Conservation (phyloP, 64 coral and sea anemone species). For the Exaiptasia diaphana region DNA sequence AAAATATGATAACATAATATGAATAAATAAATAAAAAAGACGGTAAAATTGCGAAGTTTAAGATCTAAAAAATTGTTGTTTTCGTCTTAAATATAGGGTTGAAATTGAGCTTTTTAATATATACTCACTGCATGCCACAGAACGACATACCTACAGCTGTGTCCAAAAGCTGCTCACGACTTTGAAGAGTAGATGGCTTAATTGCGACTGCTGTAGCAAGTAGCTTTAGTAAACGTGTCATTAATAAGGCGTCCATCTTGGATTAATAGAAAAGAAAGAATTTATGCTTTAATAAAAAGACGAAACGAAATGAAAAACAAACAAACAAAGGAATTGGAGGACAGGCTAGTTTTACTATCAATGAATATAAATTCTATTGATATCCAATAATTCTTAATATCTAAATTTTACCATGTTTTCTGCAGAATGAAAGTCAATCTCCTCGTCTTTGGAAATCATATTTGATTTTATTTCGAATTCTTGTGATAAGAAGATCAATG, state of each 20-base stretch:
- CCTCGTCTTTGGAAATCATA: neutral
- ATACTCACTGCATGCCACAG: neutral
- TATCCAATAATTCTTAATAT: too few species aligned
- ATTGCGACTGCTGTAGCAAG: neutral
- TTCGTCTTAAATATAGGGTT: too few species aligned
- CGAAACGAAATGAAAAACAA: too few species aligned
- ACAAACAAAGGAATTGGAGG: too few species aligned
- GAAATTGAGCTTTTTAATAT: too few species aligned
- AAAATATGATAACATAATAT: neutral
- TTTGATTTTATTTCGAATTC: conserved; percentile 1
- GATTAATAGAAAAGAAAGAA: neutral
- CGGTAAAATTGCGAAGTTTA: neutral
- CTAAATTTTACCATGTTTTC: conserved; percentile 14
- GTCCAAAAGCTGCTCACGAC: neutral
- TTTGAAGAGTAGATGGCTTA: neutral
- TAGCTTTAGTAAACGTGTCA: neutral
- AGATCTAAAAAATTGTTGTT: neutral
- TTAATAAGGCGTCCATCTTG: neutral
- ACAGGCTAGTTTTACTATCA: too few species aligned
- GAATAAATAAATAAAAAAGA: neutral
- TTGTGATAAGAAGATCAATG: neutral
- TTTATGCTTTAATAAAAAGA: neutral
- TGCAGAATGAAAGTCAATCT: neutral
- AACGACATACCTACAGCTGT: neutral
- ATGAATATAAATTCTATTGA: too few species aligned